Conservation (phyloP, 2,888 invertebrate genomes). For the Amitus sp. region DNA sequence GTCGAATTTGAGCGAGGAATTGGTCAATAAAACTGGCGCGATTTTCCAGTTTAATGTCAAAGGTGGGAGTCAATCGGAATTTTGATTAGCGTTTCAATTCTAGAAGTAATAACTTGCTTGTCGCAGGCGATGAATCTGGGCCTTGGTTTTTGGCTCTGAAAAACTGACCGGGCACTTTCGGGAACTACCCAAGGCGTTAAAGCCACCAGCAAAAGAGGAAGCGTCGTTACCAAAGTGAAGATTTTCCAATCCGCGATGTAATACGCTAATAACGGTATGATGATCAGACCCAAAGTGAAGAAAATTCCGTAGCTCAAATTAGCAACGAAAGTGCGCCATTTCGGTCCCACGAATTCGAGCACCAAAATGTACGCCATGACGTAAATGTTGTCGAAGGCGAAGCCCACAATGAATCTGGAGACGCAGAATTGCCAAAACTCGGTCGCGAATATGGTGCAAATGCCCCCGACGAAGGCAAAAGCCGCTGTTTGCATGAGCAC, state of each 20-base stretch:
- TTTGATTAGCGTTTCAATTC: neutral
- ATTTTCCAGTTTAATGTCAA: conserved; percentile 89
- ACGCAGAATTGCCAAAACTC: conserved; percentile 44
- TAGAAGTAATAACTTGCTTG: conserved; percentile 11
- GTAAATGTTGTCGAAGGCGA: conserved; percentile 46
- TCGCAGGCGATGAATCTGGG: conserved; percentile 74
- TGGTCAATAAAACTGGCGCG: conserved; percentile 85
- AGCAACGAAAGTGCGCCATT: conserved; percentile 68
- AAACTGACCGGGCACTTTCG: conserved; percentile 67
- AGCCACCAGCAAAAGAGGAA: conserved; percentile 64
- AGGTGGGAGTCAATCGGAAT: conserved; percentile 68
- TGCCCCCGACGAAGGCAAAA: conserved; percentile 45
- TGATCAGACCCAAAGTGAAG: conserved; percentile 67
- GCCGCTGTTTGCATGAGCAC: conserved; percentile 49
- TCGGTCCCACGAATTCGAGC: conserved; percentile 68
- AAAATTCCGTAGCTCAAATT: conserved; percentile 69
- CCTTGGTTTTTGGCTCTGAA: conserved; percentile 66
- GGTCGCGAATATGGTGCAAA: conserved; percentile 33
- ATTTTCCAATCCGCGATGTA: conserved; percentile 66
- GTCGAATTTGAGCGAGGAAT: conserved; percentile 75
- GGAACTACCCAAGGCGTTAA: conserved; percentile 65
- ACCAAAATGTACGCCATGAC: conserved; percentile 55
- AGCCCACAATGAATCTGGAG: conserved; percentile 46
- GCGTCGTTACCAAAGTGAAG: conserved; percentile 65
- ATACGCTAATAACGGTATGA: conserved; percentile 68